phyloP scores from a whole-genome alignment of 1,140 invertebrate species.

The Bombus sylvicola region DNA sequence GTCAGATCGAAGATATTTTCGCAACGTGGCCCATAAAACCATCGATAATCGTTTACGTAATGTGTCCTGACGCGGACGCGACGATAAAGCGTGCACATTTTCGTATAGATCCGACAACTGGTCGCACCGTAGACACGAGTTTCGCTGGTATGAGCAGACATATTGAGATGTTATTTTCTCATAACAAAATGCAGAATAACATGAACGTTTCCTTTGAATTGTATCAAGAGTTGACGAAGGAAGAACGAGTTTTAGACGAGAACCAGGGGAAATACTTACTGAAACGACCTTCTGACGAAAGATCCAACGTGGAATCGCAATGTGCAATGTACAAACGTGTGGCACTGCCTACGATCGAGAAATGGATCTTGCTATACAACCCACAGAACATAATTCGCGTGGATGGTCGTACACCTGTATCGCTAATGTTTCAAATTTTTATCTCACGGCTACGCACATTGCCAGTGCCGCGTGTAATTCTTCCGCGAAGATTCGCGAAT shows the following conservation, averaged over 20 bases:
- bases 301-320: slow-evolving; percentile 28
- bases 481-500: slow-evolving; percentile 70
- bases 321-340: slow-evolving; percentile 66
- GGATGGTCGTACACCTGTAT: slow-evolving; percentile 81
- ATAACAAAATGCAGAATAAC: neutral
- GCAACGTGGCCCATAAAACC: slow-evolving; percentile 77
- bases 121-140: slow-evolving; percentile 64
- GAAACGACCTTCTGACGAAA: neutral
- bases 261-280: slow-evolving; percentile 30
- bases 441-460: slow-evolving; percentile 78
- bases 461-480: slow-evolving; percentile 77
- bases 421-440: slow-evolving; percentile 81
- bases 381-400: slow-evolving; percentile 83
- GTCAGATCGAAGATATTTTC: slow-evolving; percentile 68
- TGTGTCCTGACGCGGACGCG: slow-evolving; percentile 83
- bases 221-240: neutral
- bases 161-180: neutral
- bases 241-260: neutral
- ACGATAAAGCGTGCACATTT: slow-evolving; percentile 78
- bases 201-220: slow-evolving; percentile 13
- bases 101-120: slow-evolving; percentile 78
- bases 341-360: slow-evolving; percentile 80
- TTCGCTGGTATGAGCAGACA: neutral
- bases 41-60: slow-evolving; percentile 83
- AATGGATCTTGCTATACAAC: slow-evolving; percentile 81